Percentiles rank a stretch among this genome's conserved stretches.
phyloP scores from a whole-genome alignment of 2,888 invertebrate species.

The Chrysolina americana region DNA sequence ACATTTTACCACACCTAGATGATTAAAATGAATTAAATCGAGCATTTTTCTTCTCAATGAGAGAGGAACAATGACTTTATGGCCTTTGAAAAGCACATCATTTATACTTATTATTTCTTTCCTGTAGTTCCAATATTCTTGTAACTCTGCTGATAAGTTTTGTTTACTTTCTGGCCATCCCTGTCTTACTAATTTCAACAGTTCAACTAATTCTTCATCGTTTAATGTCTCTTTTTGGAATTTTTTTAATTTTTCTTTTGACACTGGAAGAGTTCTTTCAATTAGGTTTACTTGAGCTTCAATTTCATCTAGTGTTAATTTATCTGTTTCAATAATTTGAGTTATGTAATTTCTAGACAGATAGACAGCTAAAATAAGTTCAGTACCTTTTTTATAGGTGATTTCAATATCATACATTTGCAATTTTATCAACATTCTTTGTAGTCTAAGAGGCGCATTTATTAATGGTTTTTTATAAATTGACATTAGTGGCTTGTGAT shows the following conservation, averaged over 20 bases:
- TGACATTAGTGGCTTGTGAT: slow-evolving; percentile 54
- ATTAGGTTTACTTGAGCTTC: slow-evolving; percentile 30
- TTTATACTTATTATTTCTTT: slow-evolving; percentile 20
- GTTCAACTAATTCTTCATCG: slow-evolving; percentile 9
- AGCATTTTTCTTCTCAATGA: slow-evolving; percentile 23
- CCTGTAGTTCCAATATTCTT: slow-evolving; percentile 7
- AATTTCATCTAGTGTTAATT: slow-evolving; percentile 22
- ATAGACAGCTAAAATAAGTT: slow-evolving; percentile 50
- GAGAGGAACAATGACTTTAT: slow-evolving; percentile 14
- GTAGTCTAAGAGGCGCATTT: slow-evolving; percentile 44
- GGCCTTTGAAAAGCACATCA: slow-evolving; percentile 18
- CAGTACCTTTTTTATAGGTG: slow-evolving; percentile 48
- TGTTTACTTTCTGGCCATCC: slow-evolving; percentile 22
- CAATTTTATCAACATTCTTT: slow-evolving; percentile 49
- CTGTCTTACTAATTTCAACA: slow-evolving; percentile 21
- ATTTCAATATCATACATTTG: slow-evolving; percentile 48
- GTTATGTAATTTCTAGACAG: slow-evolving; percentile 45
- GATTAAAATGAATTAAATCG: slow-evolving; percentile 18
- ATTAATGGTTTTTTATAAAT: slow-evolving; percentile 49
- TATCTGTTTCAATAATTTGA: slow-evolving; percentile 22
- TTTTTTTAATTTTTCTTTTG: slow-evolving; percentile 22
- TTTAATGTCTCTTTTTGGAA: slow-evolving; percentile 17
- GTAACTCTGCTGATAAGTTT: background rate
- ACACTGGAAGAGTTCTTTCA: slow-evolving; percentile 19
- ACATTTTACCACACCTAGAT: slow-evolving; percentile 24